Percentiles rank a stretch among this genome's conserved stretches.
Conservation (phyloP, 2,797 vertebrate species). For the Chrosomus eos region DNA sequence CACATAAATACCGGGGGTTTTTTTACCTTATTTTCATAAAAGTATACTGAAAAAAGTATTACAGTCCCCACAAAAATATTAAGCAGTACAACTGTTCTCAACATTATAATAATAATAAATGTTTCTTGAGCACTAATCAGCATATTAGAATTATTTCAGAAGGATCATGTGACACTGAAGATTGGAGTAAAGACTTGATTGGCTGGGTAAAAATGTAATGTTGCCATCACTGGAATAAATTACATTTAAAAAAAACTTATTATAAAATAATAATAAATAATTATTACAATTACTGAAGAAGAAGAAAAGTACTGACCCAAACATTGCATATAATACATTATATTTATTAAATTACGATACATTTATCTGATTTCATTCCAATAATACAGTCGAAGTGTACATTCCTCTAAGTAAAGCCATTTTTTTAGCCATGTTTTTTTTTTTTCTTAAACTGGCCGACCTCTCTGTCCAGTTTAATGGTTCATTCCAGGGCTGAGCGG, state of each 20-base stretch:
- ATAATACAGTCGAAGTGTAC: background rate
- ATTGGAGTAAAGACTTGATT: background rate
- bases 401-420: background rate
- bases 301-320: too few species aligned
- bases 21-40: background rate
- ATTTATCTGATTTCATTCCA: background rate
- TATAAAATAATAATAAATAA: background rate
- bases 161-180: background rate
- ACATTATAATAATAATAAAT: background rate
- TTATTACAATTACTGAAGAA: too few species aligned
- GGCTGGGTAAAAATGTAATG: background rate
- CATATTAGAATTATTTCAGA: background rate
- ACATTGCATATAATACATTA: background rate
- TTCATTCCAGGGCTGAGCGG: constrained; percentile 34
- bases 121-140: background rate
- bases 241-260: background rate
- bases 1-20: background rate
- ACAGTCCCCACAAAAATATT: background rate
- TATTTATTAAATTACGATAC: background rate
- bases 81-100: background rate
- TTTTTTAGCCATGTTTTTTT: background rate
- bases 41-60: background rate
- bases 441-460: background rate
- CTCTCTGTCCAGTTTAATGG: constrained; percentile 13
- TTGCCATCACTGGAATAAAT: background rate